Evolutionary conservation across 2,113 vertebrate genomes (phyloP).

Genomic region (Sapajus apella): DNA sequence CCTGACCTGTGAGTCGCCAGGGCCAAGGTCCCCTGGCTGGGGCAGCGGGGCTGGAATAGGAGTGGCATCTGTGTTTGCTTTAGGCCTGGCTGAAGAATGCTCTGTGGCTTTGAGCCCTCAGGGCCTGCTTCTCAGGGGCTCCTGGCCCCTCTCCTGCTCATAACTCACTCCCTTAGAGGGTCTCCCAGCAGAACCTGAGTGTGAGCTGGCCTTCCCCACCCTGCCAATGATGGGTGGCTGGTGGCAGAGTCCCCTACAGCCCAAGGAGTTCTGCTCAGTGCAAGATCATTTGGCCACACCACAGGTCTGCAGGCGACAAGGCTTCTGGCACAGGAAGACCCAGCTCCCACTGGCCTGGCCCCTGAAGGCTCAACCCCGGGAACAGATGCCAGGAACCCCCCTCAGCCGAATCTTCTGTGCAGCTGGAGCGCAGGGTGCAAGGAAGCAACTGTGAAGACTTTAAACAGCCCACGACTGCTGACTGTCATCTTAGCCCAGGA

Average conservation of each 20-base stretch:
- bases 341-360: no score
- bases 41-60: neutral
- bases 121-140: neutral
- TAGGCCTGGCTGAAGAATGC: neutral
- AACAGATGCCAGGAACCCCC: neutral
- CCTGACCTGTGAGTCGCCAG: neutral
- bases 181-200: neutral
- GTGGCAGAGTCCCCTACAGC: neutral
- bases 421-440: no score
- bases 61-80: neutral
- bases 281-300: no score
- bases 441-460: no score
- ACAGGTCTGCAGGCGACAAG: neutral
- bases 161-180: neutral
- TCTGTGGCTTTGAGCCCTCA: neutral
- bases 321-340: neutral
- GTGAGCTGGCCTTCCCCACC: neutral
- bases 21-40: neutral
- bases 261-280: neutral
- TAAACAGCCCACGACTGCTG: fast-evolving
- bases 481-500: neutral
- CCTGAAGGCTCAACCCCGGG: no score
- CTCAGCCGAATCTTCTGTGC: neutral
- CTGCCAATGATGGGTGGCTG: neutral
- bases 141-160: neutral